Conservation (phyloP, 2,888 invertebrate species). For the Isoperla grammatica region DNA sequence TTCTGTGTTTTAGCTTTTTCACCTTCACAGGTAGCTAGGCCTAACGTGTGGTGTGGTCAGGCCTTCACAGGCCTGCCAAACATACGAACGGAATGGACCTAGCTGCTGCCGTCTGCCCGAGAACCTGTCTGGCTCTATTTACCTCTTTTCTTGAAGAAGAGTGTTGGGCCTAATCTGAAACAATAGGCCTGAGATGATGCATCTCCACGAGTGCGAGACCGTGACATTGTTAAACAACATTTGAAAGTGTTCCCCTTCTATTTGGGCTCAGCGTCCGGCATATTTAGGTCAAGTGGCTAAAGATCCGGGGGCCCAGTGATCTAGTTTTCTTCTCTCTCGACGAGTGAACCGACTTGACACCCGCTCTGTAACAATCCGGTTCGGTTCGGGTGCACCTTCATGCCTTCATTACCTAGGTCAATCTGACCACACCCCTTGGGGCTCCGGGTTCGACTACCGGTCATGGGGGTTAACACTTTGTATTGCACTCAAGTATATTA, state of each 20-base stretch:
- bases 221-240: too few relatives aligned
- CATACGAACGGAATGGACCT: background rate
- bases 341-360: background rate
- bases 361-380: background rate
- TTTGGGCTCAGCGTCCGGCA: background rate
- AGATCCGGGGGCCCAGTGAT: conserved; percentile 2
- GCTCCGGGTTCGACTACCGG: conserved; percentile 4
- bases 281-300: background rate
- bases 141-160: too few relatives aligned
- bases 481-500: too few relatives aligned
- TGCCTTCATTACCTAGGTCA: background rate
- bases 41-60: too few relatives aligned
- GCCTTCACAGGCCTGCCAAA: too few relatives aligned
- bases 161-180: too few relatives aligned
- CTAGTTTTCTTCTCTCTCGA: background rate
- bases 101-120: background rate
- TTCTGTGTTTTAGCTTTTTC: too few relatives aligned
- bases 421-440: background rate
- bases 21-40: too few relatives aligned
- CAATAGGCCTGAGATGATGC: too few relatives aligned
- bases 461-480: too few relatives aligned
- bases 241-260: conserved; percentile 4
- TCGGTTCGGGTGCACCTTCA: background rate
- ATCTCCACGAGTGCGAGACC: too few relatives aligned
- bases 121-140: too few relatives aligned